Evolutionary conservation across 1,140 invertebrate genomes (phyloP).

Genomic region (Pantala flavescens): DNA sequence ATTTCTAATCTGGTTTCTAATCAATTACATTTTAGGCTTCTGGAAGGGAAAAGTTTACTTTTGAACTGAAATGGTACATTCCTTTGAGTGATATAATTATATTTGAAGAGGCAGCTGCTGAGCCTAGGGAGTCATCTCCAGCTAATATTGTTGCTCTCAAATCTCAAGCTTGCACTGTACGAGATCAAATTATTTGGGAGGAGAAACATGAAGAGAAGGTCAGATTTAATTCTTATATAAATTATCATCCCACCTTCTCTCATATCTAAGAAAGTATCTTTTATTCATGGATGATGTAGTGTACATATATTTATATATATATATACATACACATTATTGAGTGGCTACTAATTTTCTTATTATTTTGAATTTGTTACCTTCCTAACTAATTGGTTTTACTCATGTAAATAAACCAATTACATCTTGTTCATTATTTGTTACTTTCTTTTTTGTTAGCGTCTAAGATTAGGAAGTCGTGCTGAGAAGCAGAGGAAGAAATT

Average conservation of each 20-base stretch:
- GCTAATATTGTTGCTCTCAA: conserved; percentile 74
- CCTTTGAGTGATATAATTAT: conserved; percentile 64
- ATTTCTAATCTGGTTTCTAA: too few species aligned
- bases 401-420: too few species aligned
- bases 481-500: conserved; percentile 84
- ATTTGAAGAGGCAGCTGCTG: conserved; percentile 54
- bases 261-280: background rate
- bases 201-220: conserved; percentile 35
- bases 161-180: conserved; percentile 72
- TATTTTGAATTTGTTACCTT: background rate
- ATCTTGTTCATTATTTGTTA: too few species aligned
- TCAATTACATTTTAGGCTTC: conserved; percentile 42
- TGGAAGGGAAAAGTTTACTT: conserved; percentile 76
- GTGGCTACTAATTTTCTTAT: background rate
- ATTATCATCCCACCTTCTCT: background rate
- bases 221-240: background rate
- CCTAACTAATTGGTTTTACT: too few species aligned
- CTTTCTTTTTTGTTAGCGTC: background rate
- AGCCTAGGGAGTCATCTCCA: conserved; percentile 59
- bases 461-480: conserved; percentile 56
- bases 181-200: conserved; percentile 71
- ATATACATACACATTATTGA: background rate
- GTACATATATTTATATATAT: background rate
- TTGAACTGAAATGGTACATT: conserved; percentile 86
- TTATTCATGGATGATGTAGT: background rate